Percentiles rank a stretch among this genome's conserved stretches.
phyloP scores from a whole-genome alignment of 2,113 vertebrate genomes.

The Tauraco erythrolophus region DNA sequence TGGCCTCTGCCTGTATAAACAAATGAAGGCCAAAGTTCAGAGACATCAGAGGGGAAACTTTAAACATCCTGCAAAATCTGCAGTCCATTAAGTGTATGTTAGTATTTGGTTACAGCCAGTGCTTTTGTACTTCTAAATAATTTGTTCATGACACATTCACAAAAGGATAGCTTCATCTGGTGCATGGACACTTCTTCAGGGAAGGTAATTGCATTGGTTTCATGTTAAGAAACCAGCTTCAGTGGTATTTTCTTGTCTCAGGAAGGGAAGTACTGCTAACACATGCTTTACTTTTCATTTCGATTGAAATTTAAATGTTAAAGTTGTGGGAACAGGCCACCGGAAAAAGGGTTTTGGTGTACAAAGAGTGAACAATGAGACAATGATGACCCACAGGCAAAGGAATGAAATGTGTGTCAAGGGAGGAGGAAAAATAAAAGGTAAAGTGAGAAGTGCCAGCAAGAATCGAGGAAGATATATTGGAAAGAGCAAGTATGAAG shows the following conservation, averaged over 20 bases:
- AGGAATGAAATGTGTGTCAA: not conserved
- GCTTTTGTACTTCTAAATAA: conserved; percentile 29
- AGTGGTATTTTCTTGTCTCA: not conserved
- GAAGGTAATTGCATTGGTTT: not conserved
- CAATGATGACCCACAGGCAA: not conserved
- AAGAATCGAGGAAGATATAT: not conserved
- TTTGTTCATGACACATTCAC: conserved; percentile 7
- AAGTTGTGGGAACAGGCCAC: not conserved
- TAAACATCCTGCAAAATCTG: conserved; percentile 48
- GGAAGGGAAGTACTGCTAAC: not conserved
- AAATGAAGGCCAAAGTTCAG: conserved; percentile 74
- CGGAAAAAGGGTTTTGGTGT: not conserved
- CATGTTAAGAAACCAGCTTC: not conserved
- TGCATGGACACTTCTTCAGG: not conserved
- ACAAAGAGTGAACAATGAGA: not conserved
- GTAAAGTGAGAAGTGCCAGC: not conserved
- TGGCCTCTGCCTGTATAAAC: conserved; percentile 61
- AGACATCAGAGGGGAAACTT: conserved; percentile 66
- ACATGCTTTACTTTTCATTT: not conserved
- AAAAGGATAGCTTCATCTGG: not conserved
- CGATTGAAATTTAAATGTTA: not conserved
- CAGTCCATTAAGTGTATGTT: conserved; percentile 30
- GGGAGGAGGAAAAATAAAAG: not conserved
- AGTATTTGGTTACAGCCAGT: conserved; percentile 48
- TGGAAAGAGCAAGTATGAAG: not conserved